Base-by-base conservation (phyloP, 1,140 invertebrate species). In the Paramacrobiotus metropolitanus region DNA sequence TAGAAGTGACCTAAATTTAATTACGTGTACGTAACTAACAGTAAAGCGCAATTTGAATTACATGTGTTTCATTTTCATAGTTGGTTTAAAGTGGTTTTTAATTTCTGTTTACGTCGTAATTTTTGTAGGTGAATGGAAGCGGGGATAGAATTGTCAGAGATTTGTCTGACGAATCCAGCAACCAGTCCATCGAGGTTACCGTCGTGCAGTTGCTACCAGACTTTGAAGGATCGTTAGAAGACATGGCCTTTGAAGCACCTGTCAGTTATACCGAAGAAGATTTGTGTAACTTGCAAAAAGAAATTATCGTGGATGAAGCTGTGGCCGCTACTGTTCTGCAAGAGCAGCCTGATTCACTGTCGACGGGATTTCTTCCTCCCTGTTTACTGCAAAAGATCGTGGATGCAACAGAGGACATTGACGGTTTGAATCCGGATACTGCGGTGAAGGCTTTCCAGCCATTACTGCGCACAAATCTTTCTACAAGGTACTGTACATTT, bases 161-260 rank as follows among this genome's bases (percentile, higher is more conserved):
- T n/a, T n/a, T n/a, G n/a, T n/a, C 34, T n/a, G 34, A 40, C 9
- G 34, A 40, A 40, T 40, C 9, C 34, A n/a, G n/a, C n/a, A 9
- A 15, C 28, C 48, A 15, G 28, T 24, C 48, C 15, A 24, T 55
- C 15, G 48, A 28, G 4, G 48, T 55, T 15, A 55, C 48, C 24
- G 48, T 55, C 48, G 48, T 55, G 15, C 48, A 55, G 48, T 24
- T 55, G 15, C 48, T 55, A 24, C 48, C 48, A 4, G 48, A 55
- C 28, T 55, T 55, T 24, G 48, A 55, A 15, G 48, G 48, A 4
- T 20, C 15, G 15, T 24, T 55, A 15, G 48, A 55, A 55, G 48
- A 55, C 48, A 55, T 55, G 48, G 48, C 24, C 24, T 55, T 55
- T 55, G 48, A 15, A 9, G 48, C 15, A 9, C 48, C 48, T 9